Evolutionary conservation across 2,113 vertebrate species (phyloP).

Genomic region (Centropus unirufus): DNA sequence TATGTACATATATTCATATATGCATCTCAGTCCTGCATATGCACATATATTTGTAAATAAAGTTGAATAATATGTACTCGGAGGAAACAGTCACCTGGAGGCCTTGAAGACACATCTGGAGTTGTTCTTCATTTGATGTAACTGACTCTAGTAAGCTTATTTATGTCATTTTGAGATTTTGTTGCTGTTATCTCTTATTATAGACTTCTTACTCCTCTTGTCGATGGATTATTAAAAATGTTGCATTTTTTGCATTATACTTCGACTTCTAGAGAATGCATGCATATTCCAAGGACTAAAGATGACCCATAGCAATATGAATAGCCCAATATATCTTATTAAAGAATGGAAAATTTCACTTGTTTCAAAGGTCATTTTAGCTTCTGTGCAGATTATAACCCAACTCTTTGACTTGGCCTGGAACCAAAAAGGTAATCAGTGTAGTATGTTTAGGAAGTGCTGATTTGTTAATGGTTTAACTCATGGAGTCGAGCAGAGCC

Average conservation of each 20-base stretch:
- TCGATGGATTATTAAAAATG: neutral
- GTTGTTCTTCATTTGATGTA: neutral
- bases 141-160: neutral
- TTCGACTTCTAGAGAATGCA: neutral
- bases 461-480: conserved; percentile 24
- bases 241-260: neutral
- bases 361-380: neutral
- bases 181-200: neutral
- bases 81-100: neutral
- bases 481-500: neutral
- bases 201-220: neutral
- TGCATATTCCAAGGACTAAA: neutral
- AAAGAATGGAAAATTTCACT: neutral
- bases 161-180: neutral
- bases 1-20: neutral
- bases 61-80: neutral
- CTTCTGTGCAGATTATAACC: neutral
- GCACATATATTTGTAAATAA: neutral
- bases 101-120: neutral
- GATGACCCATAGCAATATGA: neutral
- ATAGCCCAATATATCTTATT: neutral
- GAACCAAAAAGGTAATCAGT: neutral
- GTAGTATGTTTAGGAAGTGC: neutral
- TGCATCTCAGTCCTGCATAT: neutral
- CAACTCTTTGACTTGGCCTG: neutral